Conservation (phyloP, 2,113 vertebrate genomes). For the Sceloporus undulatus region DNA sequence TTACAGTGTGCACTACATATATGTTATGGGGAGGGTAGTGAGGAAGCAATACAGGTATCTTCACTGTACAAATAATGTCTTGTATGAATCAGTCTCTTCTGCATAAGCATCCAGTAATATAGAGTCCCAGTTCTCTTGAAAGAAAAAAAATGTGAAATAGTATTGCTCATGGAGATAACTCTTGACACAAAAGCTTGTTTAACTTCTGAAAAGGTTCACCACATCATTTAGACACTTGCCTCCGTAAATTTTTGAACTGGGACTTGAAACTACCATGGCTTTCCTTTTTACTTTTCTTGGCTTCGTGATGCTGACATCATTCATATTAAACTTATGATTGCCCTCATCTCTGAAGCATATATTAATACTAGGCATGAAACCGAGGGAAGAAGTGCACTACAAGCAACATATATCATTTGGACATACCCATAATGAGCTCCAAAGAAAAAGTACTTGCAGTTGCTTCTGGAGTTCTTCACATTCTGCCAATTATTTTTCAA, state of each 20-base stretch:
- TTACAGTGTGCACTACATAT: too few relatives aligned
- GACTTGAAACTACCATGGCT: neutral
- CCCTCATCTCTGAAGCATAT: neutral
- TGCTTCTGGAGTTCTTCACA: neutral
- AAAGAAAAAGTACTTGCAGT: neutral
- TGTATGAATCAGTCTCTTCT: neutral
- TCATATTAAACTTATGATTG: neutral
- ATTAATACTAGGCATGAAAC: neutral
- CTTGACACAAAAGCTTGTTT: neutral
- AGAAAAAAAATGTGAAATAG: neutral
- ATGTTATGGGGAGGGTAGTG: neutral
- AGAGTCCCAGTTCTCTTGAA: neutral
- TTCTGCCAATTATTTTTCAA: neutral
- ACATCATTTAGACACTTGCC: neutral
- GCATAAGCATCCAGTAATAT: neutral
- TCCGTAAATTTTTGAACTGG: neutral
- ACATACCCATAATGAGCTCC: neutral
- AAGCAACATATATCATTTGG: neutral
- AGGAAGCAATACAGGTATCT: neutral
- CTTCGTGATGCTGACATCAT: neutral
- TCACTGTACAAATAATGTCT: neutral
- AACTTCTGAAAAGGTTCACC: neutral
- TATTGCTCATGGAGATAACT: neutral
- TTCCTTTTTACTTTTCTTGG: neutral
- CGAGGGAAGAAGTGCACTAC: neutral